Percentiles rank a stretch among this genome's conserved stretches.
Conservation (phyloP, 2,888 invertebrate species). For the Drosophila austrosaltans region DNA sequence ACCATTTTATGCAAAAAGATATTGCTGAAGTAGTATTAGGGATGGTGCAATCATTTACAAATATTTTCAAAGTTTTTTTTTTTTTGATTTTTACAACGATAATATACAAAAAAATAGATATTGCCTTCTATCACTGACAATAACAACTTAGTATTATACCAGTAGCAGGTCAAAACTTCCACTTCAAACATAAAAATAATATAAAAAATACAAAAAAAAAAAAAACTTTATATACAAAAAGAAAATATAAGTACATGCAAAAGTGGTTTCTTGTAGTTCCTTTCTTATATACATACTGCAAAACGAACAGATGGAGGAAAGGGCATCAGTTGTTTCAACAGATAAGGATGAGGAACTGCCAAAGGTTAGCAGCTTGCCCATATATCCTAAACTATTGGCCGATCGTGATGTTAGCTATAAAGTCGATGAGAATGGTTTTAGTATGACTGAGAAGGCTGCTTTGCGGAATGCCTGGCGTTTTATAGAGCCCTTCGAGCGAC, state of each 20-base stretch:
- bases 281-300: neutral
- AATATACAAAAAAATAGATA: too few species aligned
- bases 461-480: slow-evolving; percentile 53
- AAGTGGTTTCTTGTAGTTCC: neutral
- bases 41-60: too few species aligned
- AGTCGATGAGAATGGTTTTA: slow-evolving; percentile 54
- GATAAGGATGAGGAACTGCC: neutral
- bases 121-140: neutral
- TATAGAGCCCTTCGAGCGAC: slow-evolving; percentile 40
- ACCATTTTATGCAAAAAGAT: too few species aligned
- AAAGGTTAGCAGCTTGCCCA: neutral
- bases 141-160: neutral
- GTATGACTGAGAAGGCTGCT: slow-evolving; percentile 46
- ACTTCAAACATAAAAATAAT: neutral
- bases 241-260: neutral
- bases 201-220: neutral
- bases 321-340: too few species aligned
- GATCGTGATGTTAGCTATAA: slow-evolving; percentile 17
- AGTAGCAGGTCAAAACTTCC: neutral
- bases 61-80: too few species aligned
- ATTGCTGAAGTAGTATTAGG: too few species aligned
- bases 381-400: slow-evolving; percentile 33
- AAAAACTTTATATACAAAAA: neutral
- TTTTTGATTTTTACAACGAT: too few species aligned
- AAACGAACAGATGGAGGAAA: neutral